Percentiles rank a stretch among this genome's conserved stretches.
Conservation (phyloP, 2,888 invertebrate species). For the Zygothrica quintamaculata region DNA sequence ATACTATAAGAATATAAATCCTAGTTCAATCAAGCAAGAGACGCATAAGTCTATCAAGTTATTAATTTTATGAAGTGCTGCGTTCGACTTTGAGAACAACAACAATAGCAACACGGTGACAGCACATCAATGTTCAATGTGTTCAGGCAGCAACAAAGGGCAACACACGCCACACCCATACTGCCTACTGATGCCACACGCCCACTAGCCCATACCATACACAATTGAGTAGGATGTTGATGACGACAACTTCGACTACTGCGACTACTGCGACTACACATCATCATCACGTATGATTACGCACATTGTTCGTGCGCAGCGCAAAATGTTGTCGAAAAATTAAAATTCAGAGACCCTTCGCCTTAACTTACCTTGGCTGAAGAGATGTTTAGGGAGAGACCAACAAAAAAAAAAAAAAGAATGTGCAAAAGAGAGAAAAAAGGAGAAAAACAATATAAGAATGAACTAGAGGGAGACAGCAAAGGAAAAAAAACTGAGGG, state of each 20-base stretch:
- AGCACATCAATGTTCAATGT: conserved; percentile 72
- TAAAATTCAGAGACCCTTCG: conserved; percentile 81
- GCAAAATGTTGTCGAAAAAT: conserved; percentile 77
- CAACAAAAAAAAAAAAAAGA: conserved; percentile 5
- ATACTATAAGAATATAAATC: conserved; percentile 14
- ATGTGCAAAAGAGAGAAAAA: conserved; percentile 1
- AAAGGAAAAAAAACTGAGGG: conserved; percentile 50
- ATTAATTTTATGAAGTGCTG: conserved; percentile 83
- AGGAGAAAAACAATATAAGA: conserved; percentile 7
- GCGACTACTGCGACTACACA: conserved; percentile 58
- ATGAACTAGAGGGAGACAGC: conserved; percentile 3
- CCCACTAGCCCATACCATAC: conserved; percentile 10
- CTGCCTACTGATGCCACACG: conserved; percentile 31
- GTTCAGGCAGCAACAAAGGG: conserved; percentile 67
- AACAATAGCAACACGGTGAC: conserved; percentile 26
- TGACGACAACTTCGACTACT: conserved; percentile 37
- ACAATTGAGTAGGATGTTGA: conserved; percentile 34
- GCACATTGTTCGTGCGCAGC: conserved; percentile 82
- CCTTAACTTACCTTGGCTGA: conserved; percentile 72
- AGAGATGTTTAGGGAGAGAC: conserved; percentile 17
- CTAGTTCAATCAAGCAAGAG: conserved; percentile 64
- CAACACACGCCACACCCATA: conserved; percentile 28
- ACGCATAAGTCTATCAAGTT: conserved; percentile 78
- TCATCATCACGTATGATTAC: conserved; percentile 83
- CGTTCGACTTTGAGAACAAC: conserved; percentile 38